Base-by-base conservation (phyloP, 2,113 vertebrate genomes). In the Labrus mixtus region DNA sequence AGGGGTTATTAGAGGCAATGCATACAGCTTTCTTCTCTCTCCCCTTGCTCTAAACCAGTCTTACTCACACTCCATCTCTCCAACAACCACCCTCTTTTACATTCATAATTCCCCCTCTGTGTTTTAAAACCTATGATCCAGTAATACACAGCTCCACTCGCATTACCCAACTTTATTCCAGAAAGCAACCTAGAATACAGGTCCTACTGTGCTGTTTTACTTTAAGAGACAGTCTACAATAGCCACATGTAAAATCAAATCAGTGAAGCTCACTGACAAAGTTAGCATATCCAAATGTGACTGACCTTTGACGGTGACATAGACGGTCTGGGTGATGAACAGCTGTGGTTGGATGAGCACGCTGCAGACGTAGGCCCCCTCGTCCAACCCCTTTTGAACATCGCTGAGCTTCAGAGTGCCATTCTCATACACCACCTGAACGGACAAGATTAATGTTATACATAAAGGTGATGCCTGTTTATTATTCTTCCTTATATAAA, bases 301-400 rank as follows among this genome's bases (percentile, higher is more conserved):
- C 91, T 91, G 82, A 99, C 98, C 98, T 98, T 99, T 99, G 86
- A 99, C 98, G 0, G 97, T 96, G 92, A 99, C 95, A 0, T 97
- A 96, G 87, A 99, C 96, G 0, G 97, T 99, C 94, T 99, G 96
- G 65, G 96, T 98, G 95, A 99, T 99, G 91, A 97, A 99, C 19
- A 98, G 95, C 92, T 99, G 97, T 4, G 97, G 98, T 85, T 98
- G 98, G 89, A 99, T 98, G 76, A 99, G 96, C 71, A 99, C 98
- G 0, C 98, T 98, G 96, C 98, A 99, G 56, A 98, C 93, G 25
- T 99, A 99, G 60, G 97, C 97, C 0, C 98, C 98, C 78, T 99
- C 97, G 0, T 99, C 98, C 97, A 98, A 97, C 76, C 97, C 98
- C 68, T 99, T 99, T 95, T 99, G 98, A 46, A 99, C 98, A 0